phyloP scores from a whole-genome alignment of 2,113 vertebrate genomes.

The Platanista minor region DNA sequence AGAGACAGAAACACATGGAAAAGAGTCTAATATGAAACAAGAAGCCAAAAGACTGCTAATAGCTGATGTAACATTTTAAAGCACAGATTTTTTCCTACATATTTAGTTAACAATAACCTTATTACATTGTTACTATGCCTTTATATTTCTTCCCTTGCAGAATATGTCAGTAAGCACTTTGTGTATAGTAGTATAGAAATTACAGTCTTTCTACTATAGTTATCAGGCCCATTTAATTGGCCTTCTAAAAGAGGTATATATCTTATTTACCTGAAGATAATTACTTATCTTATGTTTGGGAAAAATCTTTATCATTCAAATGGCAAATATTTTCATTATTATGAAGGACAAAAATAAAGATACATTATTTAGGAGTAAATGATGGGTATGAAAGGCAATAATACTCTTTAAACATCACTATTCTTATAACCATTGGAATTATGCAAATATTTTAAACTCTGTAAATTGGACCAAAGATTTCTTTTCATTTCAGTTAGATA shows the following conservation, averaged over 20 bases:
- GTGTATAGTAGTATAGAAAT: slow-evolving; percentile 49
- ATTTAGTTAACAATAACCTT: slow-evolving; percentile 64
- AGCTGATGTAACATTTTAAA: slow-evolving; percentile 36
- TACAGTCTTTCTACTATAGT: slow-evolving; percentile 47
- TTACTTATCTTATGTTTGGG: slow-evolving; percentile 62
- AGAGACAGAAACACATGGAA: not conserved
- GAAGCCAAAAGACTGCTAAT: slow-evolving; percentile 16
- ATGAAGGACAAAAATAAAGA: slow-evolving; percentile 5
- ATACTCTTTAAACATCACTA: not conserved
- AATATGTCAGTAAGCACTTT: slow-evolving; percentile 66
- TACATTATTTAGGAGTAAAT: slow-evolving; percentile 42
- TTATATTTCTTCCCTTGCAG: slow-evolving; percentile 53
- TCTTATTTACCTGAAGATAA: slow-evolving; percentile 58
- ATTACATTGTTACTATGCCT: slow-evolving; percentile 53
- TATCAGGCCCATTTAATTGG: slow-evolving; percentile 62
- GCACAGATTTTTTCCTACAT: not conserved
- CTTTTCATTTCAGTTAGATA: slow-evolving; percentile 13
- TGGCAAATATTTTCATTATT: slow-evolving; percentile 49
- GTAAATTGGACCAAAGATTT: slow-evolving; percentile 28
- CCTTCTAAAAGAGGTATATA: slow-evolving; percentile 64
- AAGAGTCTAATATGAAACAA: not conserved
- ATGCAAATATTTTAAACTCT: slow-evolving; percentile 7
- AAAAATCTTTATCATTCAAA: slow-evolving; percentile 60
- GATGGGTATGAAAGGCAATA: slow-evolving; percentile 44
- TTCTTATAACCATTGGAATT: not conserved